A percentile compares a stretch with the other conserved stretches of the same genome.
Evolutionary conservation across 2,113 vertebrate genomes (phyloP).

Genomic region (Abramis brama): DNA sequence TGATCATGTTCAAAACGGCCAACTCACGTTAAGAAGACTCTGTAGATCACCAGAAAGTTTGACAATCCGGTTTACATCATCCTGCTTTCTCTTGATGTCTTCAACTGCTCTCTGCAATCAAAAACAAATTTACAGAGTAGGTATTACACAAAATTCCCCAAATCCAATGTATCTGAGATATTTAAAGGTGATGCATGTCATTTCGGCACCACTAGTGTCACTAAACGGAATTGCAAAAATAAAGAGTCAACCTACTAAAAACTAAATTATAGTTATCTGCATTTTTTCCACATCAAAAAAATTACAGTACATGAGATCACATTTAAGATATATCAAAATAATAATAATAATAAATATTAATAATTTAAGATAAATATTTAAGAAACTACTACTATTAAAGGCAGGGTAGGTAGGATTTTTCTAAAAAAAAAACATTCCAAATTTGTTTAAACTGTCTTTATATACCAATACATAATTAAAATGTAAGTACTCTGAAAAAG

Average conservation of each 20-base stretch:
- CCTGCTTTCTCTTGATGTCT: constrained; percentile 84
- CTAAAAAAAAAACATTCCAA: too few species aligned
- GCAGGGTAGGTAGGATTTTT: too few species aligned
- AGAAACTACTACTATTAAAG: not conserved
- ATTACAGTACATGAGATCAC: too few species aligned
- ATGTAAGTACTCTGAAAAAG: too few species aligned
- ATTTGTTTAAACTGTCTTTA: too few species aligned
- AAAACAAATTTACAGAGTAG: not conserved
- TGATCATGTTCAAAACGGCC: not conserved
- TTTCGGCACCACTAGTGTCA: not conserved
- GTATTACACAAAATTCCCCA: not conserved
- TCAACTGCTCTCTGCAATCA: constrained; percentile 81
- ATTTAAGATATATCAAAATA: too few species aligned
- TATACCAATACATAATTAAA: too few species aligned
- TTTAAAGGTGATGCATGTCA: not conserved
- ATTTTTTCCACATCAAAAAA: not conserved
- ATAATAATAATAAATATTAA: too few species aligned
- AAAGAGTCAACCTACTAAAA: not conserved
- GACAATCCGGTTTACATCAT: constrained; percentile 71
- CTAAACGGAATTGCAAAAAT: not conserved
- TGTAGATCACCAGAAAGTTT: constrained; percentile 83
- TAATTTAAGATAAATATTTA: not conserved
- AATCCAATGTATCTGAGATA: not conserved
- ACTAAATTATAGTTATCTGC: not conserved
- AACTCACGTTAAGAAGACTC: constrained; percentile 79